These are phyloP conservation scores for Alectoris magna DNA, from an alignment of 2,797 vertebrate species.

Conservation along the genomic window DNA sequence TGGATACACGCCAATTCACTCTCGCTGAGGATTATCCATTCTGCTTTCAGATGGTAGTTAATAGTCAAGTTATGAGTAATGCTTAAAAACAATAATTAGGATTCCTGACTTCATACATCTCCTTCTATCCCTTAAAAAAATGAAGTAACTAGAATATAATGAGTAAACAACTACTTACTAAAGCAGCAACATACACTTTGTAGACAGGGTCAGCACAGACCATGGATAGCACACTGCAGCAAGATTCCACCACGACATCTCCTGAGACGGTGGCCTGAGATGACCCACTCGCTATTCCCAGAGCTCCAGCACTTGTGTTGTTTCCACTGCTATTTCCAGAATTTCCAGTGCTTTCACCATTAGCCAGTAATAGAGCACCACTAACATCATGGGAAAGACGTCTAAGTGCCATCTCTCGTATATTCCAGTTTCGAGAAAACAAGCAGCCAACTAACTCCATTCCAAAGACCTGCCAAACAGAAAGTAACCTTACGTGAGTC, in stretches of 20 bases:
- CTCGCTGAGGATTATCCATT: background rate
- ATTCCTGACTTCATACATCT: background rate
- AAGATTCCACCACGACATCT: conserved; percentile 88
- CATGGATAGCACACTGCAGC: conserved; percentile 90
- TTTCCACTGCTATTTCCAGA: conserved; percentile 75
- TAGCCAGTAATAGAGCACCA: conserved; percentile 88
- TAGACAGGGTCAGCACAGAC: conserved; percentile 93
- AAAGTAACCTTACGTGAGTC: background rate
- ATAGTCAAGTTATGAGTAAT: background rate
- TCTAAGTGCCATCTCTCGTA: conserved; percentile 90
- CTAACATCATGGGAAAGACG: conserved; percentile 92
- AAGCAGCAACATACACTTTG: conserved; percentile 93
- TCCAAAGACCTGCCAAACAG: conserved; percentile 85
- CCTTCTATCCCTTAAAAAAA: background rate
- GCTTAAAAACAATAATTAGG: background rate
- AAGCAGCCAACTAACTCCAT: conserved; percentile 91
- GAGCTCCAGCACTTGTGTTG: conserved; percentile 63
- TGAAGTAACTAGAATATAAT: background rate
- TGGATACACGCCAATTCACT: background rate
- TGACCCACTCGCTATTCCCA: conserved; percentile 77
- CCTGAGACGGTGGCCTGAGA: conserved; percentile 83
- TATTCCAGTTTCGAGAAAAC: conserved; percentile 93
- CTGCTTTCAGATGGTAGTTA: background rate
- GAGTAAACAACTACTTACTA: conserved; percentile 83
- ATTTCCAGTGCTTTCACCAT: conserved; percentile 88